Conservation (phyloP, 2,113 vertebrate genomes). For the Brachyhypopomus gauderio region DNA sequence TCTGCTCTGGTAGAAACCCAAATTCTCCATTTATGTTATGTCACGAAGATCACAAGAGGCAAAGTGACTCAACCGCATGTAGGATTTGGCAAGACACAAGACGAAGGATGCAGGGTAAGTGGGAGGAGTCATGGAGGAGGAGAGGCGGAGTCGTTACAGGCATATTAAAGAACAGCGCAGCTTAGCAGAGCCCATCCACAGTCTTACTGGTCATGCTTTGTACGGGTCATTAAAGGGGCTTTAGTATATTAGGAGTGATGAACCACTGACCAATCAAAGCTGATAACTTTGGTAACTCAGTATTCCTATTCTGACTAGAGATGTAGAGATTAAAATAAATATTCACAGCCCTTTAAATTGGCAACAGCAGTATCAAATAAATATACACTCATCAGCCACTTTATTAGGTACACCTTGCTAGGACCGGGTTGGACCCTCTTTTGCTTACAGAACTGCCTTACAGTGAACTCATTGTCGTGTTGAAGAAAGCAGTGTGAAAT, state of each 20-base stretch:
- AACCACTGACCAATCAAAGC: background rate
- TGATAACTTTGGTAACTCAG: background rate
- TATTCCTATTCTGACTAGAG: background rate
- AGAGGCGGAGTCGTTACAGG: background rate
- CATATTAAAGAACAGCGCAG: slow-evolving; percentile 3
- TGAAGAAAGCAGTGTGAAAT: no score
- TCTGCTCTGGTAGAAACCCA: slow-evolving; percentile 4
- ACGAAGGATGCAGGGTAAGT: background rate
- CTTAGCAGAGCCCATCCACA: background rate
- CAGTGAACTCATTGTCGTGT: no score
- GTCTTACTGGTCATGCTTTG: background rate
- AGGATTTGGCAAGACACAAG: background rate
- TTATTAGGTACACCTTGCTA: no score
- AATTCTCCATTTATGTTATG: slow-evolving; percentile 41
- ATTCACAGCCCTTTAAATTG: background rate
- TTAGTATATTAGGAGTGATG: background rate
- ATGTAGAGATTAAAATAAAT: no score
- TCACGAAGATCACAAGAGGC: slow-evolving; percentile 28
- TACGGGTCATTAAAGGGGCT: slow-evolving; percentile 11
- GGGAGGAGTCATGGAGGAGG: background rate
- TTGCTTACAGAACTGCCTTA: no score
- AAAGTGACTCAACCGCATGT: slow-evolving; percentile 47
- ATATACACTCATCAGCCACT: no score
- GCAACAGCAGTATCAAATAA: no score
- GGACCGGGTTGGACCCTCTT: no score